Evolutionary conservation across 2,888 invertebrate genomes (phyloP).

Genomic region (Congeria kusceri): DNA sequence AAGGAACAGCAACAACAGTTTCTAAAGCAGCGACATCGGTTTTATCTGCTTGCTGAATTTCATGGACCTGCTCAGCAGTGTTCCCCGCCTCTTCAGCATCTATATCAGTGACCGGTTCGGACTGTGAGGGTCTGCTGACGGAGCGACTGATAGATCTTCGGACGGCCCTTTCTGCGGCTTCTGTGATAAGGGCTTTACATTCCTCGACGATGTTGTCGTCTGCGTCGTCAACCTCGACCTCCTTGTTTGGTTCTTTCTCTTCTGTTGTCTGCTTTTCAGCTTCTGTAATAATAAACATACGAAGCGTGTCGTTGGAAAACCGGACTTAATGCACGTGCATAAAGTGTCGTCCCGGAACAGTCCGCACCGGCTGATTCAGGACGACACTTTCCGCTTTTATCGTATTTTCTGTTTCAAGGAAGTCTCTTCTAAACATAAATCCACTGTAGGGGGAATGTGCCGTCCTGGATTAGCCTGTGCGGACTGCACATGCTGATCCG

Average conservation of each 20-base stretch:
- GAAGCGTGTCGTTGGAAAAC: too few species aligned
- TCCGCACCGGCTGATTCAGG: too few species aligned
- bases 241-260: background rate
- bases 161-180: constrained; percentile 35
- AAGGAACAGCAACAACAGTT: background rate
- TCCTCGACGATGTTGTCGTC: constrained; percentile 32
- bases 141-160: constrained; percentile 20
- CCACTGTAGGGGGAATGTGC: too few species aligned
- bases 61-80: constrained; percentile 4
- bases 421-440: too few species aligned
- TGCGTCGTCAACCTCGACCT: background rate
- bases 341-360: too few species aligned
- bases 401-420: too few species aligned
- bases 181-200: constrained; percentile 46
- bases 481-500: too few species aligned
- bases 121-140: background rate
- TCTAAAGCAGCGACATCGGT: background rate
- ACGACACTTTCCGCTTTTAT: too few species aligned
- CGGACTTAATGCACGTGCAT: too few species aligned
- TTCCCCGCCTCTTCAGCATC: constrained; percentile 4
- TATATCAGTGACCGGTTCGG: constrained; percentile 20
- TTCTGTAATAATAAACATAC: too few species aligned
- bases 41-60: constrained; percentile 9
- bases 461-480: too few species aligned
- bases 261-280: background rate